These are phyloP conservation scores for Drosophila cardini DNA, from an alignment of 1,140 invertebrate genomes.

Conservation along the genomic window DNA sequence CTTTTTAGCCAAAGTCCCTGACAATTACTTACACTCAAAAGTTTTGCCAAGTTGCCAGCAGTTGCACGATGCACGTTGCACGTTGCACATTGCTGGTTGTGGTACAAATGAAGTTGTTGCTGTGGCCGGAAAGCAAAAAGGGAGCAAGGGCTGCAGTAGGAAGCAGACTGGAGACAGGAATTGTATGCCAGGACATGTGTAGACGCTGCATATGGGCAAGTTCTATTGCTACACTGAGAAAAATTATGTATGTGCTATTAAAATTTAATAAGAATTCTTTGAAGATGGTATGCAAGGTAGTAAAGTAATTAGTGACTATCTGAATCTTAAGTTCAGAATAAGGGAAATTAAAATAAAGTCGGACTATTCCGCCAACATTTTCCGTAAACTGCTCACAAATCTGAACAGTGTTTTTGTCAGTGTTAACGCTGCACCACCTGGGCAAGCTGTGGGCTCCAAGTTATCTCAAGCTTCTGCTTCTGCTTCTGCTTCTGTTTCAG, in stretches of 20 bases:
- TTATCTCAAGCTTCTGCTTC: background rate
- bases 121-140: constrained; percentile 28
- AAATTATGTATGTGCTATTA: too few relatives aligned
- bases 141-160: constrained; percentile 29
- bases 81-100: background rate
- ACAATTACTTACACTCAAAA: constrained; percentile 82
- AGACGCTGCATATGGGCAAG: constrained; percentile 1
- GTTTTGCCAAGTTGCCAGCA: constrained; percentile 70
- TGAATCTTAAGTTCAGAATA: too few relatives aligned
- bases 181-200: constrained; percentile 1
- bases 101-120: constrained; percentile 27
- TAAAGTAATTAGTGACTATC: too few relatives aligned
- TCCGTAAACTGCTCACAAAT: too few relatives aligned
- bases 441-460: background rate
- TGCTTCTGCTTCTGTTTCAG: background rate
- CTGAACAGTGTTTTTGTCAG: too few relatives aligned
- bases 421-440: constrained; percentile 10
- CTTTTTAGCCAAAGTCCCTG: constrained; percentile 52
- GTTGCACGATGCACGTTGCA: constrained; percentile 34
- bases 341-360: too few relatives aligned
- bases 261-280: too few relatives aligned
- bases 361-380: too few relatives aligned
- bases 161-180: background rate
- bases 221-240: background rate
- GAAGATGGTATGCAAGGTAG: too few relatives aligned